Conservation (phyloP, 2,888 invertebrate genomes). For the Subacronicta megacephala region DNA sequence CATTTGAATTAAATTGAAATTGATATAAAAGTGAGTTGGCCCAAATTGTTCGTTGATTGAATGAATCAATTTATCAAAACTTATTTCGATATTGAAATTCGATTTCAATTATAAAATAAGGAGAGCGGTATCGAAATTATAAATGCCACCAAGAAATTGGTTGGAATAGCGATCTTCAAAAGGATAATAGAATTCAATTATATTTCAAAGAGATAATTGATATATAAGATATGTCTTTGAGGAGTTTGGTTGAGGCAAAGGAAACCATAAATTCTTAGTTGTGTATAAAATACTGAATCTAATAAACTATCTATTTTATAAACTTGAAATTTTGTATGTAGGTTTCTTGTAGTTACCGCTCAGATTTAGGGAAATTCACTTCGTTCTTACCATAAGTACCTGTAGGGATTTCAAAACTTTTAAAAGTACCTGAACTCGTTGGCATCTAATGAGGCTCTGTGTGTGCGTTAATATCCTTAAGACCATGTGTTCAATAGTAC, state of each 20-base stretch:
- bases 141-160: constrained; percentile 39
- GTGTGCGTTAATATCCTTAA: constrained; percentile 97
- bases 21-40: constrained; percentile 47
- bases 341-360: no score
- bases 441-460: constrained; percentile 97
- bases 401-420: background rate
- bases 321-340: no score
- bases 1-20: constrained; percentile 43
- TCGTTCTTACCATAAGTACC: no score
- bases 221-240: constrained; percentile 49
- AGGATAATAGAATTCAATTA: constrained; percentile 47
- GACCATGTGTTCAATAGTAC: constrained; percentile 98
- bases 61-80: constrained; percentile 54
- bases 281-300: no score
- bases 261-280: background rate
- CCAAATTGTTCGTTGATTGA: constrained; percentile 48
- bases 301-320: no score
- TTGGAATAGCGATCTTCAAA: constrained; percentile 31
- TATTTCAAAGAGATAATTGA: constrained; percentile 52
- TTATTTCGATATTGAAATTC: constrained; percentile 47
- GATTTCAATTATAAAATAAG: constrained; percentile 42
- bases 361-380: no score
- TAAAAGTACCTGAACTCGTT: constrained; percentile 95
- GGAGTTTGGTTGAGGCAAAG: constrained; percentile 18
- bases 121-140: constrained; percentile 27